Percentiles rank a stretch among this genome's conserved stretches.
phyloP scores from a whole-genome alignment of 2,888 invertebrate genomes.

The Panorpa germanica region DNA sequence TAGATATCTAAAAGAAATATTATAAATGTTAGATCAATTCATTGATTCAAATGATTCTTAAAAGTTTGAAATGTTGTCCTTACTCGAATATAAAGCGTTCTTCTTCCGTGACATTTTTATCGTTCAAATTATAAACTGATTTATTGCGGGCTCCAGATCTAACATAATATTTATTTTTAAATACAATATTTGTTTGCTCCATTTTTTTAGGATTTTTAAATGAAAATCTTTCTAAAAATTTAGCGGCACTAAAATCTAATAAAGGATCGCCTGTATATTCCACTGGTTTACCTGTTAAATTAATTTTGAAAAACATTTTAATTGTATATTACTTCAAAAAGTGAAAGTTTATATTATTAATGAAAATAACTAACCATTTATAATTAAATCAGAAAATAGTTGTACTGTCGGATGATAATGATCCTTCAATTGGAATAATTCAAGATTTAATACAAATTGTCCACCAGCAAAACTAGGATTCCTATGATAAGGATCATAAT shows the following conservation, averaged over 20 bases:
- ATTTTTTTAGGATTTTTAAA: constrained; percentile 79
- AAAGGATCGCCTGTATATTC: constrained; percentile 86
- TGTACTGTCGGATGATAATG: constrained; percentile 89
- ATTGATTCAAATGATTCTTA: constrained; percentile 14
- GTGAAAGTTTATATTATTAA: background rate
- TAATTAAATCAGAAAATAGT: constrained; percentile 64
- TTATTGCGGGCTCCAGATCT: constrained; percentile 51
- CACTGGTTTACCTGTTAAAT: constrained; percentile 41
- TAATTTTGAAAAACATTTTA: constrained; percentile 7
- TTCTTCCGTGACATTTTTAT: constrained; percentile 69
- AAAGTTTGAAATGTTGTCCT: constrained; percentile 3
- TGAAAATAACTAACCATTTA: constrained; percentile 35
- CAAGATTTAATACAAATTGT: constrained; percentile 46
- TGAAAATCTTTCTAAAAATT: constrained; percentile 88
- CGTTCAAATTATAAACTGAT: constrained; percentile 51
- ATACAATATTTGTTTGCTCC: constrained; percentile 14
- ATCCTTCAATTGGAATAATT: constrained; percentile 45
- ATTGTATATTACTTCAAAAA: constrained; percentile 1
- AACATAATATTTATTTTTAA: constrained; percentile 35
- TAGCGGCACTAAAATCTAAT: constrained; percentile 74
- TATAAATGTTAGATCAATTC: constrained; percentile 6
- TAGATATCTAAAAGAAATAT: constrained; percentile 33
- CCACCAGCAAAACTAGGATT: constrained; percentile 79
- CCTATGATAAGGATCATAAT: constrained; percentile 49
- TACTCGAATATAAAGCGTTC: constrained; percentile 56